phyloP scores from a whole-genome alignment of 64 coral and sea anemone species.

The Astreopora myriophthalma region DNA sequence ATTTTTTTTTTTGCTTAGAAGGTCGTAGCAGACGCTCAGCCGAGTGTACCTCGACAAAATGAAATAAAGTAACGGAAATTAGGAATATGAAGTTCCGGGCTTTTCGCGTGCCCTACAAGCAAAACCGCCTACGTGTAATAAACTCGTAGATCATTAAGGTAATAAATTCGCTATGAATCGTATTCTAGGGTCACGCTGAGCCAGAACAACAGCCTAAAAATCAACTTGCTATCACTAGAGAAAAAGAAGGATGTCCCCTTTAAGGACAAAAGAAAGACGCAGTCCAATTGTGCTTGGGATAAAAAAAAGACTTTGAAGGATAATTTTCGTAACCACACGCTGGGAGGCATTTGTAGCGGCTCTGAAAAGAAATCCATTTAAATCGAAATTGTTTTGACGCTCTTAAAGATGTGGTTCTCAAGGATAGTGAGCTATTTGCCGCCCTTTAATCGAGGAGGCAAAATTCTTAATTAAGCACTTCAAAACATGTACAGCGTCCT shows the following conservation, averaged over 20 bases:
- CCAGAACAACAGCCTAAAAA: not conserved
- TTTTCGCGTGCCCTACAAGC: not conserved
- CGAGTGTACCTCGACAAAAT: not conserved
- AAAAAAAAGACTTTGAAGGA: not conserved
- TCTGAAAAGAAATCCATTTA: constrained; percentile 15
- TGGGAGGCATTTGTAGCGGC: not conserved
- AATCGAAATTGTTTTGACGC: constrained; percentile 33
- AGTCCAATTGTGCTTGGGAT: not conserved
- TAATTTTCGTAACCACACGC: constrained; percentile 22
- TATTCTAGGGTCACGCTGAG: not conserved
- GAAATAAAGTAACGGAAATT: constrained; percentile 16
- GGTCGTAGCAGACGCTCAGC: not conserved
- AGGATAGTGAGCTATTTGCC: not conserved
- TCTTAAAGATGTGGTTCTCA: not conserved
- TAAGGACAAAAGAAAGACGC: constrained; percentile 9
- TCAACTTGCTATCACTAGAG: not conserved
- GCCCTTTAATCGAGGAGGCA: not conserved
- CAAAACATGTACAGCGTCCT: not conserved
- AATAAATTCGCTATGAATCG: constrained; percentile 3
- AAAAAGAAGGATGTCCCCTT: not conserved
- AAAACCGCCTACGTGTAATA: not conserved
- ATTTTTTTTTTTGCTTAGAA: not conserved
- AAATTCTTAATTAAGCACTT: not conserved
- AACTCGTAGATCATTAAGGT: constrained; percentile 7
- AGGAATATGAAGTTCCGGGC: not conserved